Evolutionary conservation across 2,888 invertebrate genomes (phyloP).

Genomic region (Himalopsyche kuldschensis): DNA sequence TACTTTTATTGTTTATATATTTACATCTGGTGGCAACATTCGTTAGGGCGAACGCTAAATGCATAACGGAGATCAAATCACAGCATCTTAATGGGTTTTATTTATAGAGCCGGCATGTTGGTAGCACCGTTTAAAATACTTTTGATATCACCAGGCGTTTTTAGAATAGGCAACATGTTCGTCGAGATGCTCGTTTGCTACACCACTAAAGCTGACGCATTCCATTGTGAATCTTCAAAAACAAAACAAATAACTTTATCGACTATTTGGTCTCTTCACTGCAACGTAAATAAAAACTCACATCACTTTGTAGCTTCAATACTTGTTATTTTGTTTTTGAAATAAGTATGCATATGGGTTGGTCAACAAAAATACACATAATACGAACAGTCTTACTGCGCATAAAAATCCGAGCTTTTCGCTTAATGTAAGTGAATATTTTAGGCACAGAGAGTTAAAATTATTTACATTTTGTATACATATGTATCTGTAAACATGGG

Average conservation of each 20-base stretch:
- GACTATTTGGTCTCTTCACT: neutral
- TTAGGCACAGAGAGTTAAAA: too few relatives aligned
- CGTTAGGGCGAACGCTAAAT: neutral
- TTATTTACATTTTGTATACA: too few relatives aligned
- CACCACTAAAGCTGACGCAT: neutral
- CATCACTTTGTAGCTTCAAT: too few relatives aligned
- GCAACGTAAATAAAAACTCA: too few relatives aligned
- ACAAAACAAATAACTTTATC: neutral
- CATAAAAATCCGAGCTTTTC: too few relatives aligned
- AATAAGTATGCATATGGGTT: too few relatives aligned
- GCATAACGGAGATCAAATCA: neutral
- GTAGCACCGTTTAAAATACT: conserved; percentile 2
- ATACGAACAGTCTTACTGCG: too few relatives aligned
- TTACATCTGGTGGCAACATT: neutral
- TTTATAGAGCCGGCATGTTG: neutral
- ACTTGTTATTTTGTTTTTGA: too few relatives aligned
- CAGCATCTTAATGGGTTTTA: neutral
- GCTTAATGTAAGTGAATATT: too few relatives aligned
- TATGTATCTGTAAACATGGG: too few relatives aligned
- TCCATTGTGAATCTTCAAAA: neutral
- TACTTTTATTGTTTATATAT: neutral
- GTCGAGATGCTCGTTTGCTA: neutral
- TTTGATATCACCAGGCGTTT: neutral
- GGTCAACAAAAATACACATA: too few relatives aligned
- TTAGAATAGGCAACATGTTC: neutral